These are phyloP conservation scores for Callyntrura sp. DNA, from an alignment of 2,888 invertebrate species.

Conservation along the genomic window DNA sequence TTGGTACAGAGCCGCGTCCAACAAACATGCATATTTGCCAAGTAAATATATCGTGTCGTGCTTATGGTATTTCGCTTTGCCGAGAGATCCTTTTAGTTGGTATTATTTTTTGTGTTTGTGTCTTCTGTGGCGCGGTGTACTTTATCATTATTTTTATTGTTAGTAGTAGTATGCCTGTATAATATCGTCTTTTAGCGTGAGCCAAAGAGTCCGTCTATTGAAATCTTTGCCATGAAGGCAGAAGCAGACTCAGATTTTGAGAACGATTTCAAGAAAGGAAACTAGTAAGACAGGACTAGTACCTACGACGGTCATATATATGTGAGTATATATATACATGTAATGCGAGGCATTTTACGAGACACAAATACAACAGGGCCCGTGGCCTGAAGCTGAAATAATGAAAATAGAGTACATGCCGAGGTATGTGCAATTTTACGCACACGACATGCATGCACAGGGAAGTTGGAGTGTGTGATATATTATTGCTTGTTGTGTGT, in stretches of 20 bases:
- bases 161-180: neutral
- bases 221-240: neutral
- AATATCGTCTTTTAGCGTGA: neutral
- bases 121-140: neutral
- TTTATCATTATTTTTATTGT: constrained; percentile 15
- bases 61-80: constrained; percentile 4
- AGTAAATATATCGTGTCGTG: too few species aligned
- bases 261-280: constrained; percentile 55
- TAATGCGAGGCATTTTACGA: neutral
- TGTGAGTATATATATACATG: neutral
- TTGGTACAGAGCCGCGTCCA: neutral
- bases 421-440: neutral
- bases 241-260: constrained; percentile 20
- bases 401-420: neutral
- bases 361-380: constrained; percentile 6
- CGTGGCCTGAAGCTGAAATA: neutral
- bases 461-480: neutral
- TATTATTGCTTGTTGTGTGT: neutral
- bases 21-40: neutral
- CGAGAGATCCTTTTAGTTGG: too few species aligned
- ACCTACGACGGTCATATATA: neutral
- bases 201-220: neutral
- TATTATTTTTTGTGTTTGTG: neutral
- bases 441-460: neutral
- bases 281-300: constrained; percentile 49